Evolutionary conservation across 2,888 invertebrate genomes (phyloP).

Genomic region (Frankliniella fusca): DNA sequence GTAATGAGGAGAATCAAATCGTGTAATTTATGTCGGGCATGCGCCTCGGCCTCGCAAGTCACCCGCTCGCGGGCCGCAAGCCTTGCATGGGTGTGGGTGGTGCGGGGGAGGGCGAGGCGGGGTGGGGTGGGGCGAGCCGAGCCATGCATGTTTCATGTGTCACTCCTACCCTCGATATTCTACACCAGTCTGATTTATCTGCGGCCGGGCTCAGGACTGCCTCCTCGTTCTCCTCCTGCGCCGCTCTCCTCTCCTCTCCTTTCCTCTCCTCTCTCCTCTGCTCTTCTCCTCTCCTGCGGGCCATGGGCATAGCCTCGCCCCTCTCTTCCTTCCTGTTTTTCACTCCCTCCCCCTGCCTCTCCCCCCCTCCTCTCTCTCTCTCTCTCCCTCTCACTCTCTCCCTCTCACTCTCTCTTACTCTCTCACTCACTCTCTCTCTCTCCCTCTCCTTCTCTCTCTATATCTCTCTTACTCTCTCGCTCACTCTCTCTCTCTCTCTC

Average conservation of each 20-base stretch:
- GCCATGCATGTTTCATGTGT: conserved; percentile 1
- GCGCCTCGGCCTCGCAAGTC: conserved; percentile 32
- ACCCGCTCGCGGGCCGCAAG: conserved; percentile 30
- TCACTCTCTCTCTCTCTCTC: too few relatives aligned
- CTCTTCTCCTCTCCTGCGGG: conserved; percentile 15
- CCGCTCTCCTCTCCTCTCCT: not conserved
- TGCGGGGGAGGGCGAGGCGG: not conserved
- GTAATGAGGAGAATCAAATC: conserved; percentile 20
- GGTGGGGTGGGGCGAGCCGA: not conserved
- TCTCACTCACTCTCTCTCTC: not conserved
- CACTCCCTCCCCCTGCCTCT: not conserved
- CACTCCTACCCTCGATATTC: not conserved
- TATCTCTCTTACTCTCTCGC: conserved; percentile 33
- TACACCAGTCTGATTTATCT: conserved; percentile 7
- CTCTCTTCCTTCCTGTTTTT: not conserved
- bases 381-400: conserved; percentile 26
- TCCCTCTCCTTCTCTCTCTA: conserved; percentile 19
- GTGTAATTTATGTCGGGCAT: conserved; percentile 27
- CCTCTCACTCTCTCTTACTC: conserved; percentile 27
- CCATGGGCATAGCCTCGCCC: too few relatives aligned
- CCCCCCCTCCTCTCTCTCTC: too few relatives aligned
- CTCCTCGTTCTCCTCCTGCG: not conserved
- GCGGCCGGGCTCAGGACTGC: not conserved
- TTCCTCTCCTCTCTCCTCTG: not conserved
- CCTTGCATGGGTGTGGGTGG: conserved; percentile 31